Percentiles rank a stretch among this genome's conserved stretches.
phyloP scores from a whole-genome alignment of 2,113 vertebrate species.

The Terrapene triunguis region DNA sequence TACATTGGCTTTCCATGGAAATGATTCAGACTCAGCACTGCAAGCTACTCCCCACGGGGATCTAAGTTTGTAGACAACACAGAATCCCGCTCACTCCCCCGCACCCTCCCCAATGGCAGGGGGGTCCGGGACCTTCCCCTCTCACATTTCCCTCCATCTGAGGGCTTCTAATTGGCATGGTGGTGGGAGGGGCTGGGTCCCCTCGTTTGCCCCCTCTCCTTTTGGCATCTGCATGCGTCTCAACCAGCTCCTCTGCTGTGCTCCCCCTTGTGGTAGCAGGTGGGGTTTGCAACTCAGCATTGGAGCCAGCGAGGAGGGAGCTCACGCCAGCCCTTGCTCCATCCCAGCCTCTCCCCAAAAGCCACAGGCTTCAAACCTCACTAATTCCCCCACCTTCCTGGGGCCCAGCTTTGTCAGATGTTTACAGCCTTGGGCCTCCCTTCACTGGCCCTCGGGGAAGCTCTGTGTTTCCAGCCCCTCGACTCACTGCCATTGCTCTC shows the following conservation, averaged over 20 bases:
- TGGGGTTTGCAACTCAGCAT: background rate
- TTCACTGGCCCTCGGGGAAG: background rate
- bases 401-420: background rate
- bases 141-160: background rate
- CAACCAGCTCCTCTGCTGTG: background rate
- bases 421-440: background rate
- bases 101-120: background rate
- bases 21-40: background rate
- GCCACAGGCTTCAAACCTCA: background rate
- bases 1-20: background rate
- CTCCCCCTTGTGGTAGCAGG: background rate
- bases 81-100: background rate
- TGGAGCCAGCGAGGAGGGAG: background rate
- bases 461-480: background rate
- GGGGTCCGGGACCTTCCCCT: background rate
- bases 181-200: background rate
- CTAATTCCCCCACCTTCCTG: background rate
- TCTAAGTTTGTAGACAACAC: background rate
- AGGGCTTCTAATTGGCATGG: background rate
- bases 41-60: background rate
- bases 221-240: background rate
- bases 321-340: background rate
- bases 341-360: background rate
- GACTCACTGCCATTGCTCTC: background rate
- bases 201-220: background rate